Evolutionary conservation across 2,113 vertebrate genomes (phyloP).

Genomic region (Salvelinus fontinalis): DNA sequence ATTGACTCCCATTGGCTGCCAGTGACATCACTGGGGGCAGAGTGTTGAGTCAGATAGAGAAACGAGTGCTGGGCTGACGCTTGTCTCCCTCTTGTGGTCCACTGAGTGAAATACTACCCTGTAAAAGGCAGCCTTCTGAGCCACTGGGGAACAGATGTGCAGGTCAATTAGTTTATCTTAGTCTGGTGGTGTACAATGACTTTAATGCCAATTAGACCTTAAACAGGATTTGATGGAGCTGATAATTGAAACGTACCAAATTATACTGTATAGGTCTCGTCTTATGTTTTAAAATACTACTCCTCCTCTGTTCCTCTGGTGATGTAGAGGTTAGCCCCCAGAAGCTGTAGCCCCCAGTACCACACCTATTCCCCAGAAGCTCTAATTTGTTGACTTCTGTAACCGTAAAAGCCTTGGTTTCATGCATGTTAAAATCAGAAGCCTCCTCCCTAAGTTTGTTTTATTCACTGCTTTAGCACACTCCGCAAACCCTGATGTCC

Average conservation of each 20-base stretch:
- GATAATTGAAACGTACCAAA: conserved; percentile 44
- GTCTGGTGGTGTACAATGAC: conserved; percentile 10
- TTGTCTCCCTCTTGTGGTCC: conserved; percentile 65
- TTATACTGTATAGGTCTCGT: conserved; percentile 8
- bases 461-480: too few species aligned
- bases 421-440: too few species aligned
- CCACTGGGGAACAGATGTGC: background rate
- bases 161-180: conserved; percentile 39
- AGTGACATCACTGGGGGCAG: conserved; percentile 75
- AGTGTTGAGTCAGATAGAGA: conserved; percentile 55
- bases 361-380: too few species aligned
- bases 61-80: too few species aligned
- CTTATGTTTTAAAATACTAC: too few species aligned
- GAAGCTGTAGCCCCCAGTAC: too few species aligned
- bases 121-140: conserved; percentile 5
- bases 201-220: conserved; percentile 46
- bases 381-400: too few species aligned
- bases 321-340: too few species aligned
- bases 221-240: conserved; percentile 21
- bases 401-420: too few species aligned
- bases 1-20: conserved; percentile 67
- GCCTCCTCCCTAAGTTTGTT: too few species aligned
- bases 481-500: too few species aligned
- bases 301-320: too few species aligned
- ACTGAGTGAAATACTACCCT: conserved; percentile 13